phyloP scores from a whole-genome alignment of 1,140 invertebrate species.

The Drosophila arizonae region DNA sequence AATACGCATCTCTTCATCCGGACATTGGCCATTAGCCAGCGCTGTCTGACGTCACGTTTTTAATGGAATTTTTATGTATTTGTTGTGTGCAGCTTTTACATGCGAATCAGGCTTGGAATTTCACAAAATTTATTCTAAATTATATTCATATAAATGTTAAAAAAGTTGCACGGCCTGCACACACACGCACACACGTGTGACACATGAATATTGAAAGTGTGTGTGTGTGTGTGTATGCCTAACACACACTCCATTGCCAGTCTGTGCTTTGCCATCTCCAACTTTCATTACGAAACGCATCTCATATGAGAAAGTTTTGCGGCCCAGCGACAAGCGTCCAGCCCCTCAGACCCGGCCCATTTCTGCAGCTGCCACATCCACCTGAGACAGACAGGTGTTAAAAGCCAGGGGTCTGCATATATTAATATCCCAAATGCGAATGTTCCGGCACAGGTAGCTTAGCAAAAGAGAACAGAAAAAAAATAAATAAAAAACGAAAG shows the following conservation, averaged over 20 bases:
- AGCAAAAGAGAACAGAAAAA: conserved; percentile 24
- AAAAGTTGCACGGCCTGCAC: conserved; percentile 62
- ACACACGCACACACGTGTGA: conserved; percentile 47
- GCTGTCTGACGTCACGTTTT: conserved; percentile 59
- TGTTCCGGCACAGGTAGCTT: conserved; percentile 42
- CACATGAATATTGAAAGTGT: conserved; percentile 78
- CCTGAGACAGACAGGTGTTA: conserved; percentile 54
- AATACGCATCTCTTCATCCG: background rate
- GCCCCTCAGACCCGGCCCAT: conserved; percentile 5
- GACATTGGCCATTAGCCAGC: conserved; percentile 22
- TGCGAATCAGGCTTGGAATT: conserved; percentile 1
- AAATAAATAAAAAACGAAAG: conserved; percentile 18
- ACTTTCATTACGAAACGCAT: conserved; percentile 76
- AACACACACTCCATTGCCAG: background rate
- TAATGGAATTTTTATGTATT: conserved; percentile 80
- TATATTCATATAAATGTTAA: conserved; percentile 81
- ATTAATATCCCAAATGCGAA: conserved; percentile 78
- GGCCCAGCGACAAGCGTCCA: conserved; percentile 47
- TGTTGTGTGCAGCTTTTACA: conserved; percentile 39
- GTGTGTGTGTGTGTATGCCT: conserved; percentile 11
- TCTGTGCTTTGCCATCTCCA: conserved; percentile 26
- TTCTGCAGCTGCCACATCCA: conserved; percentile 3
- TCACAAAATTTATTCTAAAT: conserved; percentile 68
- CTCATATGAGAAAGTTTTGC: conserved; percentile 74
- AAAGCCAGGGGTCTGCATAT: conserved; percentile 78